Conservation (phyloP, 1,140 invertebrate genomes). For the Diprion similis region DNA sequence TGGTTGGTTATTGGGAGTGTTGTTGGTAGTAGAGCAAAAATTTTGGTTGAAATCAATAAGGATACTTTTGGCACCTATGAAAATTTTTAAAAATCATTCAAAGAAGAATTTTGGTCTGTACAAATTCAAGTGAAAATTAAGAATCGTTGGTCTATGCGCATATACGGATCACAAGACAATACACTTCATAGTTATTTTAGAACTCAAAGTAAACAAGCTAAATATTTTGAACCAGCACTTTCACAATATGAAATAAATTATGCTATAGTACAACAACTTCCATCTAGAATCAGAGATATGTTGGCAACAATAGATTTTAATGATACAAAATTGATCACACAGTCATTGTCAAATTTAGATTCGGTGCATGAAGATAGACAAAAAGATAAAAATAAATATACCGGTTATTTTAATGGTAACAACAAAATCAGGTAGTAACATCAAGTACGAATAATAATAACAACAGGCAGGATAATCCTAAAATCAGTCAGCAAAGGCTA, state of each 20-base stretch:
- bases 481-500: neutral
- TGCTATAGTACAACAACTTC: conserved; percentile 24
- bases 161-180: conserved; percentile 10
- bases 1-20: neutral
- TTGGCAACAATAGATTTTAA: conserved; percentile 20
- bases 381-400: neutral
- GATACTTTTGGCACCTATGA: neutral
- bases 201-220: conserved; percentile 6
- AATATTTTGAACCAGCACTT: conserved; percentile 16
- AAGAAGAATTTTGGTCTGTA: conserved; percentile 25
- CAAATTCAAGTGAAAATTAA: conserved; percentile 22
- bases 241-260: conserved; percentile 20
- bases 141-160: conserved; percentile 18
- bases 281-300: conserved; percentile 14
- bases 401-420: neutral
- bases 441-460: neutral
- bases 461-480: neutral
- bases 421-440: neutral
- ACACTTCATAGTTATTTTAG: conserved; percentile 15
- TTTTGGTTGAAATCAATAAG: neutral
- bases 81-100: conserved; percentile 20
- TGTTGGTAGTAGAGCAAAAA: neutral
- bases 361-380: neutral
- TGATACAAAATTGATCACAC: neutral
- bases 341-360: conserved; percentile 16